These are phyloP conservation scores for Astyanax mexicanus DNA, from an alignment of 2,797 vertebrate genomes.

Conservation along the genomic window DNA sequence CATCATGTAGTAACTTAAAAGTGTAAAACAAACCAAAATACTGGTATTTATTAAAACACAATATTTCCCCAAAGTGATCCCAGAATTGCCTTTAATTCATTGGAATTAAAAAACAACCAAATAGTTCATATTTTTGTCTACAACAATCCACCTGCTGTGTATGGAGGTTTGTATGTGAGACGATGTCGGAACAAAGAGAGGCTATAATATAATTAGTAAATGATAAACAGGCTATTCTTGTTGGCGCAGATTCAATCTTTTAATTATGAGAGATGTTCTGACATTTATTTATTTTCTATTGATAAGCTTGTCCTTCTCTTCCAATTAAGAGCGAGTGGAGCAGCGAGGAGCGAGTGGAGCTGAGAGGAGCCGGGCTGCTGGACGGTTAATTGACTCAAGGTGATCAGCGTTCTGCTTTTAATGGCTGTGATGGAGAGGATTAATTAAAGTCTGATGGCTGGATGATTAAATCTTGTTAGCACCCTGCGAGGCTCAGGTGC, in stretches of 20 bases:
- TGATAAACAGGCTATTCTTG: slow-evolving; percentile 30
- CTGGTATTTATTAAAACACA: too few relatives aligned
- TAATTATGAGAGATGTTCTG: slow-evolving; percentile 62
- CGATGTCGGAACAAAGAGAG: not conserved
- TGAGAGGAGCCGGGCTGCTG: slow-evolving; percentile 64
- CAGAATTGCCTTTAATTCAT: too few relatives aligned
- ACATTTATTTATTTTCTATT: slow-evolving; percentile 64
- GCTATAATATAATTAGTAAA: slow-evolving; percentile 10
- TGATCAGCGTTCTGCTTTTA: slow-evolving; percentile 73
- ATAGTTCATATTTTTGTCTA: too few relatives aligned
- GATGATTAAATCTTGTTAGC: slow-evolving; percentile 77
- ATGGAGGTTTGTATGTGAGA: too few relatives aligned
- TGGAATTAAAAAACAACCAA: too few relatives aligned
- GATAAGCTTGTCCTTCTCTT: slow-evolving; percentile 60
- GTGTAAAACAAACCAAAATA: too few relatives aligned
- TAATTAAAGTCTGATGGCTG: slow-evolving; percentile 74
- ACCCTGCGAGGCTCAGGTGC: slow-evolving; percentile 72
- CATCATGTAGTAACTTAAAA: too few relatives aligned
- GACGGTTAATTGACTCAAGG: slow-evolving; percentile 70
- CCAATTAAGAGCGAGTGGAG: slow-evolving; percentile 55
- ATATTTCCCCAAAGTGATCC: too few relatives aligned
- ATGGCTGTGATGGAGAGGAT: slow-evolving; percentile 80
- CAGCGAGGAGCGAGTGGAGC: slow-evolving; percentile 39
- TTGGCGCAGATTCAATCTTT: slow-evolving; percentile 54
- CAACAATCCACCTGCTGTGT: too few relatives aligned